Percentiles rank a stretch among this genome's conserved stretches.
phyloP scores from a whole-genome alignment of 2,888 invertebrate genomes.

The Caenorhabditis wallacei region DNA sequence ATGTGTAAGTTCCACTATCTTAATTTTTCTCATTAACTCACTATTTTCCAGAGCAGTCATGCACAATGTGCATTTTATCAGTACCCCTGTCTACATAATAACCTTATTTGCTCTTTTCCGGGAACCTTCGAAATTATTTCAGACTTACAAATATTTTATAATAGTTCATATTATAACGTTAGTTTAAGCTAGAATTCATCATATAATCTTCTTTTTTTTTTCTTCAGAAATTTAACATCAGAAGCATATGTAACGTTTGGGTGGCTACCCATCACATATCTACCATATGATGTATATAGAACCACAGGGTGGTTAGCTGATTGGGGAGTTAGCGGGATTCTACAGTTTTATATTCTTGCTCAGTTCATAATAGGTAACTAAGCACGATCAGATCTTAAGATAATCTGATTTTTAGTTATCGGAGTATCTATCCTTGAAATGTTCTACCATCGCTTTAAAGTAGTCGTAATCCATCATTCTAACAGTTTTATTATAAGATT shows the following conservation, averaged over 20 bases:
- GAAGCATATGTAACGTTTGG: conserved; percentile 37
- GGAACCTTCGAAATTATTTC: conserved; percentile 22
- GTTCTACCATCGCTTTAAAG: conserved; percentile 43
- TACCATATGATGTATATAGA: conserved; percentile 28
- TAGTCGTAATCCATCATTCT: background rate
- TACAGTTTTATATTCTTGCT: conserved; percentile 34
- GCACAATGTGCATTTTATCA: conserved; percentile 40
- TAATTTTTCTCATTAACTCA: background rate
- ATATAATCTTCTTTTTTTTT: too few relatives aligned
- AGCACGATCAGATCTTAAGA: background rate
- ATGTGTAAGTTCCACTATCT: conserved; percentile 4
- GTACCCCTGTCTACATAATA: conserved; percentile 25
- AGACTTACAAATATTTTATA: conserved; percentile 32
- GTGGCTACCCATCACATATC: conserved; percentile 47
- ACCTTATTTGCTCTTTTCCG: conserved; percentile 15
- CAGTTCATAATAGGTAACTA: conserved; percentile 14
- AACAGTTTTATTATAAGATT: background rate
- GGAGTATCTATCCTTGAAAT: conserved; percentile 32
- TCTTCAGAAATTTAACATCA: conserved; percentile 31
- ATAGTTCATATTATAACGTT: conserved; percentile 32
- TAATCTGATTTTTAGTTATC: conserved; percentile 10
- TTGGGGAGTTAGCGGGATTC: conserved; percentile 27
- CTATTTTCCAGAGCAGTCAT: conserved; percentile 27
- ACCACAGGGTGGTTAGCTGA: conserved; percentile 33
- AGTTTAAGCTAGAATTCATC: background rate